Percentiles rank a stretch among this genome's conserved stretches.
phyloP scores from a whole-genome alignment of 2,888 invertebrate species.

The Rhyacophila evoluta region DNA sequence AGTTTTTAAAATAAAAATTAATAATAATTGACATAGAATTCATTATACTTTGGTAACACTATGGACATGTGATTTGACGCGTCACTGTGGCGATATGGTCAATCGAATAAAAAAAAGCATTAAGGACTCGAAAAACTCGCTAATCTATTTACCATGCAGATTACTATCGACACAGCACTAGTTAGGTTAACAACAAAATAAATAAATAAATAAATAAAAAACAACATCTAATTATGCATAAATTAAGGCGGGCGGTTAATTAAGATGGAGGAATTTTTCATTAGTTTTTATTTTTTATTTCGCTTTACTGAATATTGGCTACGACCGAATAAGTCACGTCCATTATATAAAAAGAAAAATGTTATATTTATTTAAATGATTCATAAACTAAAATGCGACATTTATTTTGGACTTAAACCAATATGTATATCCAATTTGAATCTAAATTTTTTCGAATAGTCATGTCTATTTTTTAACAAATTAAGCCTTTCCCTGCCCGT shows the following conservation, averaged over 20 bases:
- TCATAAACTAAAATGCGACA: background rate
- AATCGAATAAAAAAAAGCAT: background rate
- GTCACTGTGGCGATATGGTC: background rate
- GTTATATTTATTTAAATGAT: background rate
- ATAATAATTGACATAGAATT: too few species aligned
- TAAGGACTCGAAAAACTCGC: background rate
- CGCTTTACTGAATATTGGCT: background rate
- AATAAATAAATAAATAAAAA: background rate
- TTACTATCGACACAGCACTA: background rate
- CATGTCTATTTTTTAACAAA: too few species aligned
- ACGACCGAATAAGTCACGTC: background rate
- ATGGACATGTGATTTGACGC: too few species aligned
- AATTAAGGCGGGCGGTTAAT: background rate
- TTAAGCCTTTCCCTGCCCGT: too few species aligned
- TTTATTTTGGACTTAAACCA: too few species aligned
- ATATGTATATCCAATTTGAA: too few species aligned
- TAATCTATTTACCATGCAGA: conserved; percentile 28
- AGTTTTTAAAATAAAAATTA: too few species aligned
- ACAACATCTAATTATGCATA: conserved; percentile 27
- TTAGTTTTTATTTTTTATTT: conserved; percentile 25
- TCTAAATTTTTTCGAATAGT: too few species aligned
- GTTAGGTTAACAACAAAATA: conserved; percentile 9
- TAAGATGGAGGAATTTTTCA: conserved; percentile 27
- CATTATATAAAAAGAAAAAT: background rate
- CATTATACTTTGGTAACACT: too few species aligned